Conservation (phyloP, 2,113 vertebrate genomes). For the Cranoglanis bouderius region DNA sequence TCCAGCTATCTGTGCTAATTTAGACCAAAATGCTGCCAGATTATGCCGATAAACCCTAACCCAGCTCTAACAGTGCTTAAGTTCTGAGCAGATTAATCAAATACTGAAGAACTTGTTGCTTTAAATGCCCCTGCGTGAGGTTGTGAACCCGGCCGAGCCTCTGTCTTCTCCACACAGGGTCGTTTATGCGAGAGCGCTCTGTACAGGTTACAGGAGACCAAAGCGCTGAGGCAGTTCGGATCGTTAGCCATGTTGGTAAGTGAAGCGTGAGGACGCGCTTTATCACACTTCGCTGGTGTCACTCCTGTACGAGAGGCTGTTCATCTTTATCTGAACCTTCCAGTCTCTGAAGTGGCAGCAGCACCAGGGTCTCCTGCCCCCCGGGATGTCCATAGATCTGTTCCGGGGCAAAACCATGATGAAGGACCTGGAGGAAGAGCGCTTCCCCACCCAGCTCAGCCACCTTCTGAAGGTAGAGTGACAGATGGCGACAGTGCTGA, state of each 20-base stretch:
- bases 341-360: slow-evolving; percentile 98
- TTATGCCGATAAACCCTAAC: not conserved
- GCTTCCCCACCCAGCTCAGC: slow-evolving; percentile 92
- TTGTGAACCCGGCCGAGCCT: not conserved
- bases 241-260: slow-evolving; percentile 55
- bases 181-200: slow-evolving; percentile 52
- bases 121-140: not conserved
- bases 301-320: not conserved
- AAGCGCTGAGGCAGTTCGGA: slow-evolving; percentile 53
- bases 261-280: not conserved
- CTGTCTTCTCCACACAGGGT: slow-evolving; percentile 26
- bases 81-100: not conserved
- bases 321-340: not conserved
- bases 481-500: not conserved
- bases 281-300: not conserved
- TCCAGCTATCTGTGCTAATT: not conserved
- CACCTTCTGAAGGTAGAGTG: slow-evolving; percentile 89
- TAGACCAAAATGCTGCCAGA: not conserved
- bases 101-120: not conserved
- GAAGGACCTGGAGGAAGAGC: slow-evolving; percentile 96
- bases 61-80: not conserved
- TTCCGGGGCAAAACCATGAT: slow-evolving; percentile 96
- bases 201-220: slow-evolving; percentile 54
- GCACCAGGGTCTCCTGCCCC: slow-evolving; percentile 92
- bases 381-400: slow-evolving; percentile 96